phyloP scores from a whole-genome alignment of 2,888 invertebrate species.

The Rhagophthalmus giganteus region DNA sequence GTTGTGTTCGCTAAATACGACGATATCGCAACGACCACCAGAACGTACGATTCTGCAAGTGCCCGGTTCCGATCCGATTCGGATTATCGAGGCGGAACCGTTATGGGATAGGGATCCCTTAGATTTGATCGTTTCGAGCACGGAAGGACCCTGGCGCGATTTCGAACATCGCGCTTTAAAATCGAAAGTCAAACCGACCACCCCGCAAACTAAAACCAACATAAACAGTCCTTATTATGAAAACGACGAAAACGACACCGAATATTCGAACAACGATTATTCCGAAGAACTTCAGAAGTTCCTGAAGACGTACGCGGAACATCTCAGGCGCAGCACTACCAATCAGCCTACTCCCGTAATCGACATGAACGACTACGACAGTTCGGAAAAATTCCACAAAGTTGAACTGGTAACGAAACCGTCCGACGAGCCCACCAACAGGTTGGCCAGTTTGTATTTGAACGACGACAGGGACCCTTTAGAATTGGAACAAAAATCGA shows the following conservation, averaged over 20 bases:
- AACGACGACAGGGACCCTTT: conserved; percentile 6
- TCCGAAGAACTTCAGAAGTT: conserved; percentile 66
- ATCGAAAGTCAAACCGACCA: conserved; percentile 47
- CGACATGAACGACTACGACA: conserved; percentile 7
- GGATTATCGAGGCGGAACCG: conserved; percentile 60
- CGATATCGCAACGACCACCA: conserved; percentile 11
- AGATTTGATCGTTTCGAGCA: conserved; percentile 34
- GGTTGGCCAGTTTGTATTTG: conserved; percentile 14
- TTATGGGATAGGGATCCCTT: conserved; percentile 30
- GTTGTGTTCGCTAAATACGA: conserved; percentile 8
- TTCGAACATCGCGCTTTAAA: conserved; percentile 57
- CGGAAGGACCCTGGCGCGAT: conserved; percentile 50
- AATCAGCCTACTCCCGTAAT: background rate
- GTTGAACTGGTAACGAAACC: conserved; percentile 31
- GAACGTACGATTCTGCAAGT: conserved; percentile 59
- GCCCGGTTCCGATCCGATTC: conserved; percentile 61
- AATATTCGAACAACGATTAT: conserved; percentile 45
- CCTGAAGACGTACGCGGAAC: conserved; percentile 63
- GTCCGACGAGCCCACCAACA: conserved; percentile 11
- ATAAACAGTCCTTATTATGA: conserved; percentile 7
- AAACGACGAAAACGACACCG: conserved; percentile 43
- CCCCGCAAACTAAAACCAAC: background rate
- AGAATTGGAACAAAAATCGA: conserved; percentile 51
- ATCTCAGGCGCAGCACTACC: conserved; percentile 51
- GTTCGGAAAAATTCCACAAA: conserved; percentile 21